A percentile compares a stretch with the other conserved stretches of the same genome.
Conservation (phyloP, 1,140 invertebrate species). For the Diabrotica undecimpunctata region DNA sequence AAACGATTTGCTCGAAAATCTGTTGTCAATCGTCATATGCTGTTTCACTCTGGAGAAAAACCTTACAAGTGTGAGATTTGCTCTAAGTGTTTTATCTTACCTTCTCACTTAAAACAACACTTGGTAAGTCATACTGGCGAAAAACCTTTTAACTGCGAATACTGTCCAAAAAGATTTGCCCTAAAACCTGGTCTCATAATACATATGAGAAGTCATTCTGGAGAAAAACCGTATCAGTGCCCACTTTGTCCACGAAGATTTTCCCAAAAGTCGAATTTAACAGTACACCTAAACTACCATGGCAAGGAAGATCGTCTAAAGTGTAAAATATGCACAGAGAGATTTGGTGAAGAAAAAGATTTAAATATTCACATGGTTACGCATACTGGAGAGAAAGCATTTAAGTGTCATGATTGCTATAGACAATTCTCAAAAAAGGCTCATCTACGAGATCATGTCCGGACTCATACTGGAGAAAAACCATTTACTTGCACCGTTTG, state of each 20-base stretch:
- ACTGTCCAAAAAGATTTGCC: conserved; percentile 6
- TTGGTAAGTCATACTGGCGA: conserved; percentile 7
- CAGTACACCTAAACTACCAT: background rate
- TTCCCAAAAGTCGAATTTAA: conserved; percentile 5
- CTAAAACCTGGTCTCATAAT: background rate
- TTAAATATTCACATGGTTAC: background rate
- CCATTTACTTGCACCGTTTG: background rate
- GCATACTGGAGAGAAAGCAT: background rate
- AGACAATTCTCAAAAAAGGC: background rate
- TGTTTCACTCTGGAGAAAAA: conserved; percentile 62
- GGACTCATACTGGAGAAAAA: background rate
- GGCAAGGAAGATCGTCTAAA: background rate
- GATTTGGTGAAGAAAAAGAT: background rate
- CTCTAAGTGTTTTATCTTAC: conserved; percentile 50
- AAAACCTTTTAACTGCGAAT: conserved; percentile 8
- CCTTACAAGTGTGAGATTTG: conserved; percentile 66
- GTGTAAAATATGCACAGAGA: background rate
- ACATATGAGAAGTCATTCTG: conserved; percentile 9
- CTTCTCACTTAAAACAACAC: conserved; percentile 4
- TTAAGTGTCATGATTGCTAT: background rate
- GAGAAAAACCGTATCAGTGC: conserved; percentile 6
- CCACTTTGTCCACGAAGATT: background rate
- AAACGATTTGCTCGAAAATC: conserved; percentile 41
- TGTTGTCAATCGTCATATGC: conserved; percentile 40
- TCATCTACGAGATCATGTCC: background rate